phyloP scores from a whole-genome alignment of 2,113 vertebrate genomes.

The Tyto alba region DNA sequence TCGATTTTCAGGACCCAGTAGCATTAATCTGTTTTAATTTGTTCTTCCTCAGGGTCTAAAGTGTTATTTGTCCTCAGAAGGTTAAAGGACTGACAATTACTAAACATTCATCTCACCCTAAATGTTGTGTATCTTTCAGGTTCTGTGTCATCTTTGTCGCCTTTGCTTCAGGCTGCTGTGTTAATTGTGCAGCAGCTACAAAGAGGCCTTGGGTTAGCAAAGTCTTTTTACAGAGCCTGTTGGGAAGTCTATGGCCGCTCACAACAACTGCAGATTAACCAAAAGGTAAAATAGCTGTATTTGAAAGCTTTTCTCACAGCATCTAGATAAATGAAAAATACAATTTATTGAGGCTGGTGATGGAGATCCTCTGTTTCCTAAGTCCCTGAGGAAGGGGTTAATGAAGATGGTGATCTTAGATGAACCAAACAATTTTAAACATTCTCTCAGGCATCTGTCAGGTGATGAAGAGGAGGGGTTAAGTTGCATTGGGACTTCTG shows the following conservation, averaged over 20 bases:
- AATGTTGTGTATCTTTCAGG: conserved; percentile 69
- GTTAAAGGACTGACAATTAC: not conserved
- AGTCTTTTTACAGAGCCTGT: conserved; percentile 86
- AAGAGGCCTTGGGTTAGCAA: conserved; percentile 83
- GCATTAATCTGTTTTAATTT: not conserved
- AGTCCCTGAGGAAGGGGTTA: not conserved
- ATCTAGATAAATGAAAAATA: not conserved
- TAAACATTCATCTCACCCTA: not conserved
- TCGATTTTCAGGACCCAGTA: not conserved
- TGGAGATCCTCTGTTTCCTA: not conserved
- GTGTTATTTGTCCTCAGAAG: not conserved
- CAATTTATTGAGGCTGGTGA: not conserved
- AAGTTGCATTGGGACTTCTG: not conserved
- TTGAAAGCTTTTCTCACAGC: not conserved
- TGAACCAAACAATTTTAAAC: not conserved
- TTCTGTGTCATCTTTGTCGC: conserved; percentile 79
- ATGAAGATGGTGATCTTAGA: not conserved
- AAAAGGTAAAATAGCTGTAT: conserved; percentile 75
- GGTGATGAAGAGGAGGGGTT: not conserved
- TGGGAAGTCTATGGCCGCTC: conserved; percentile 80
- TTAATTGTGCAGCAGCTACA: conserved; percentile 86
- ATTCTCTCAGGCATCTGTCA: not conserved
- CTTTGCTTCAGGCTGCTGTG: conserved; percentile 81
- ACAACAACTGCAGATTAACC: conserved; percentile 79
- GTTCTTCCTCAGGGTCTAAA: not conserved